A percentile compares a stretch with the other conserved stretches of the same genome.
These are phyloP conservation scores for Spondyliosoma cantharus DNA, from an alignment of 2,797 vertebrate species.

Conservation along the genomic window DNA sequence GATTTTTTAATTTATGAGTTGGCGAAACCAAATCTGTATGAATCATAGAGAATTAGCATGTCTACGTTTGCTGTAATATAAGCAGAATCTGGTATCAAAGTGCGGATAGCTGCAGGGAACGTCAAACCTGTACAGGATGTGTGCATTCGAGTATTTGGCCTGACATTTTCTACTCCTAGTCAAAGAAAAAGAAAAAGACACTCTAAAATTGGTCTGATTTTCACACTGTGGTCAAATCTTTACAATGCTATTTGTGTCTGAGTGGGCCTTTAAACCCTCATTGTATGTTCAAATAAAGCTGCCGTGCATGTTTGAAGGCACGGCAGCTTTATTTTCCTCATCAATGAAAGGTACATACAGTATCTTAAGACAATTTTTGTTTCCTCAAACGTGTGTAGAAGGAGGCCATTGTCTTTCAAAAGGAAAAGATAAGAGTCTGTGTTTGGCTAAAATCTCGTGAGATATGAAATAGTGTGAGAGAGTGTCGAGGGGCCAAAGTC, in stretches of 20 bases:
- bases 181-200: background rate
- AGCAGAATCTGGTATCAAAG: background rate
- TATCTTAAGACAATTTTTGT: too few species aligned
- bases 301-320: background rate
- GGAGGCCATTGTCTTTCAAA: background rate
- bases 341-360: background rate
- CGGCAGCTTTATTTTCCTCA: background rate
- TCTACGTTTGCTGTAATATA: background rate
- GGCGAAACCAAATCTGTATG: constrained; percentile 22
- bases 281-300: background rate
- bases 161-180: background rate
- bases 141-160: background rate
- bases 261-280: constrained; percentile 4
- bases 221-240: background rate
- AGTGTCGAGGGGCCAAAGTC: constrained; percentile 1
- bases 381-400: background rate
- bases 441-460: constrained; percentile 9
- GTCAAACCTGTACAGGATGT: background rate
- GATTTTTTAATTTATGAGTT: constrained; percentile 24
- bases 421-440: background rate
- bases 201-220: background rate
- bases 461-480: background rate
- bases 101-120: background rate
- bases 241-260: constrained; percentile 4
- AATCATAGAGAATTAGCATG: constrained; percentile 1